A percentile compares a stretch with the other conserved stretches of the same genome.
phyloP scores from a whole-genome alignment of 2,888 invertebrate species.

The Dicyrtomina minuta region DNA sequence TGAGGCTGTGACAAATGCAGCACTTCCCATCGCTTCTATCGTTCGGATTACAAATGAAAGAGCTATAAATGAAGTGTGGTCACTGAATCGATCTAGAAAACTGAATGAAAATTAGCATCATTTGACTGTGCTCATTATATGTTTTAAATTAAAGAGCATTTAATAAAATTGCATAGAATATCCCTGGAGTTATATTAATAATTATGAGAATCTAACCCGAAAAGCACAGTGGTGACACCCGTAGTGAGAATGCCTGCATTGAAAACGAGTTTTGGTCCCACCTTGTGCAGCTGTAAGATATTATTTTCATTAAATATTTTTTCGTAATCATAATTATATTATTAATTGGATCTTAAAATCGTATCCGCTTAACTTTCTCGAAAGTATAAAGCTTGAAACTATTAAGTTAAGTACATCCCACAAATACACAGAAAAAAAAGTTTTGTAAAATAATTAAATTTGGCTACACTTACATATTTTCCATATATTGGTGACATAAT shows the following conservation, averaged over 20 bases:
- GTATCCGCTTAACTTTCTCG: too few relatives aligned
- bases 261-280: conserved; percentile 79
- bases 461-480: conserved; percentile 36
- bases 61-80: conserved; percentile 46
- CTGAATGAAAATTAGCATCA: conserved; percentile 41
- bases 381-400: too few relatives aligned
- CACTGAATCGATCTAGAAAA: conserved; percentile 54
- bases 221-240: conserved; percentile 77
- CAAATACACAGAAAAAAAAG: too few relatives aligned
- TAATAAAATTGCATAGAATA: not conserved
- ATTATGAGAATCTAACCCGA: conserved; percentile 64
- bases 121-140: not conserved
- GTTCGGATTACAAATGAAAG: conserved; percentile 64
- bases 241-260: conserved; percentile 80
- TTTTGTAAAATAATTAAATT: too few relatives aligned
- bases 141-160: not conserved
- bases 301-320: too few relatives aligned
- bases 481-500: conserved; percentile 67
- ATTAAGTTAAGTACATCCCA: too few relatives aligned
- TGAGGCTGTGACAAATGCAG: conserved; percentile 80
- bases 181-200: not conserved
- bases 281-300: conserved; percentile 64
- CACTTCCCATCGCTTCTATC: conserved; percentile 81
- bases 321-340: too few relatives aligned
- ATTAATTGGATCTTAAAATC: too few relatives aligned